A percentile compares a stretch with the other conserved stretches of the same genome.
phyloP scores from a whole-genome alignment of 2,888 invertebrate genomes.

The Sympetrum striolatum region DNA sequence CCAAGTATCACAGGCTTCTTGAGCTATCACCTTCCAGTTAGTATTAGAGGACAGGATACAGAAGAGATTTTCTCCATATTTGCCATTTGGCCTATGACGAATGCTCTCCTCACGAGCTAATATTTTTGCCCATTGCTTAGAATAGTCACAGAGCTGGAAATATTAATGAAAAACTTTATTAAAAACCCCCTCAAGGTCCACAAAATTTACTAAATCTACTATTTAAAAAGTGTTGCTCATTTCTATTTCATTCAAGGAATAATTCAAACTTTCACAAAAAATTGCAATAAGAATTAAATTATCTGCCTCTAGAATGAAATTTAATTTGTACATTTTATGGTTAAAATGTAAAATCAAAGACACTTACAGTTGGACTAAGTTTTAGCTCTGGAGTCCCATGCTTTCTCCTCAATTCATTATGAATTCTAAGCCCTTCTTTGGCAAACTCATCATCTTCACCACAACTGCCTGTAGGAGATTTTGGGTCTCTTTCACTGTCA shows the following conservation, averaged over 20 bases:
- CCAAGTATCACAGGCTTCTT: constrained; percentile 77
- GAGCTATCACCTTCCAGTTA: constrained; percentile 69
- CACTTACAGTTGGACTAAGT: constrained; percentile 62
- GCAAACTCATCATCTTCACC: constrained; percentile 56
- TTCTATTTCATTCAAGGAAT: too few species aligned
- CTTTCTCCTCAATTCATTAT: constrained; percentile 68
- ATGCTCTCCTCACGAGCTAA: constrained; percentile 70
- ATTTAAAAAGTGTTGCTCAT: too few species aligned
- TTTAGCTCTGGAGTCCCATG: constrained; percentile 66
- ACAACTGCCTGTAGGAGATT: background rate
- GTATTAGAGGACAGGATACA: constrained; percentile 73
- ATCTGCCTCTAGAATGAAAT: background rate
- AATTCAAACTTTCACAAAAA: background rate
- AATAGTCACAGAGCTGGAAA: constrained; percentile 66
- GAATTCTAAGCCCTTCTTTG: constrained; percentile 64
- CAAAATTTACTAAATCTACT: too few species aligned
- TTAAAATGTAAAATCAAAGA: background rate
- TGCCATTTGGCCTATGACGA: constrained; percentile 70
- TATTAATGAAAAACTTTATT: constrained; percentile 58
- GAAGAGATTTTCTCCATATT: constrained; percentile 66
- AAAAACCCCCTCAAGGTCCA: too few species aligned
- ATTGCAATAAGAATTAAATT: too few species aligned
- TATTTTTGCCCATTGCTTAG: constrained; percentile 76
- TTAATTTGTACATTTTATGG: background rate
- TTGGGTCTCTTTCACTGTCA: background rate